Base-by-base conservation (phyloP, 1,140 invertebrate genomes). In the Drosophila yakuba region DNA sequence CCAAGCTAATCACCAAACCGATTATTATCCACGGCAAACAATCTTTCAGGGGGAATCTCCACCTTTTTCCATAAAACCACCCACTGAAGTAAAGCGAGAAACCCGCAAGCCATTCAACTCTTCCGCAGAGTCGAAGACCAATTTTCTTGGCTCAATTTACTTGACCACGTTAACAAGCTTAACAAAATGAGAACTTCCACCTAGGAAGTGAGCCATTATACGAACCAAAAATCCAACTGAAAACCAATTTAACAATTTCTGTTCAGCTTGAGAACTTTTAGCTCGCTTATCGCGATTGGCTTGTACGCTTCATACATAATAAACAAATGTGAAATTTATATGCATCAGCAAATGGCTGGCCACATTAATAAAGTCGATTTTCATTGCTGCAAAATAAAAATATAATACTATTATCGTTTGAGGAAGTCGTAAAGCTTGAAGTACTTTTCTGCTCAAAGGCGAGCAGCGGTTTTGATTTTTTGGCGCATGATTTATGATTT, bases 401-500 rank as follows among this genome's bases (percentile, higher is more conserved):
- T 50, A 56, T 45, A 48, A 69, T 60, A 67, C 64, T 71, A 75
- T 86, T 57, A 63, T 82, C 64, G 64, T 58, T 71, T 57, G 48
- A 54, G 47, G 57, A 71, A 63, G 44, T 51, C 74, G 66, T 86
- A 82, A 86, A 86, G 74, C 47, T 23, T 55, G 38, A 74, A 63
- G 38, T 45, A 52, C 43, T 44, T 67, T 67, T 56, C 6, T n/a
- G 12, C 45, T 3, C 6, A 28, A 35, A 17, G 32, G n/a, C 4
- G 6, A 12, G 43, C 17, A 45, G 10, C 14, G 17, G 11, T 6
- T 28, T 51, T 45, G 38, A 39, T 64, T 59, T 63, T 36, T 80
- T 57, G 59, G 54, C 82, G 82, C 82, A 86, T 86, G 69, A 86
- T 72, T 81, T 85, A 78, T 85, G 76, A 86, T 86, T 85, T 85